Evolutionary conservation across 2,113 vertebrate genomes (phyloP).

Genomic region (Puma concolor): DNA sequence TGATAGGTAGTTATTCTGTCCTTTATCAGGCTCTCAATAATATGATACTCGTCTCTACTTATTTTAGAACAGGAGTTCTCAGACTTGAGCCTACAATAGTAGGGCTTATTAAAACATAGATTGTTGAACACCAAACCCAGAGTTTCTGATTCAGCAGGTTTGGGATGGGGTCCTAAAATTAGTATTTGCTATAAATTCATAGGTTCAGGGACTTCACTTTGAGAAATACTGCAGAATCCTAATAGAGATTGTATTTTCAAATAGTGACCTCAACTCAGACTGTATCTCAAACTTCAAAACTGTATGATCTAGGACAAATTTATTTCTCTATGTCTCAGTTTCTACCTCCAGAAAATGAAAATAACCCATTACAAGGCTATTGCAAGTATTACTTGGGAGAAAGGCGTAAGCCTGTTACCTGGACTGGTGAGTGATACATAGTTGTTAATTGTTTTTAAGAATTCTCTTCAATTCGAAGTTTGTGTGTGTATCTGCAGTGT

Average conservation of each 20-base stretch:
- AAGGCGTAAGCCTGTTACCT: neutral
- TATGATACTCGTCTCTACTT: neutral
- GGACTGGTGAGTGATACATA: neutral
- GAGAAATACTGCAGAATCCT: neutral
- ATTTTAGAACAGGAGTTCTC: neutral
- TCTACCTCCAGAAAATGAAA: neutral
- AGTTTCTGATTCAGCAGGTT: neutral
- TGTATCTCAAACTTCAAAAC: neutral
- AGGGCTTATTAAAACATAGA: neutral
- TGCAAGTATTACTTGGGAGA: neutral
- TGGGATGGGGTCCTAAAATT: neutral
- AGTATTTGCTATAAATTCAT: neutral
- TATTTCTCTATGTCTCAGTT: neutral
- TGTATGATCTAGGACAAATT: neutral
- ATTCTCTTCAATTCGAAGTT: neutral
- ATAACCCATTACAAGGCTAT: neutral
- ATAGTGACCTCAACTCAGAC: neutral
- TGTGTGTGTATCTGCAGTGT: neutral
- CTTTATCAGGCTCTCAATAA: neutral
- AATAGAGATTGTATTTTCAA: neutral
- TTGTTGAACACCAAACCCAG: neutral
- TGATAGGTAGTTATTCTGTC: neutral
- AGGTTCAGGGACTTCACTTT: neutral
- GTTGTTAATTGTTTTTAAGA: neutral
- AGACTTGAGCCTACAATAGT: neutral